Evolutionary conservation across 2,797 vertebrate genomes (phyloP).

Genomic region (Chaetodon trifasciatus): DNA sequence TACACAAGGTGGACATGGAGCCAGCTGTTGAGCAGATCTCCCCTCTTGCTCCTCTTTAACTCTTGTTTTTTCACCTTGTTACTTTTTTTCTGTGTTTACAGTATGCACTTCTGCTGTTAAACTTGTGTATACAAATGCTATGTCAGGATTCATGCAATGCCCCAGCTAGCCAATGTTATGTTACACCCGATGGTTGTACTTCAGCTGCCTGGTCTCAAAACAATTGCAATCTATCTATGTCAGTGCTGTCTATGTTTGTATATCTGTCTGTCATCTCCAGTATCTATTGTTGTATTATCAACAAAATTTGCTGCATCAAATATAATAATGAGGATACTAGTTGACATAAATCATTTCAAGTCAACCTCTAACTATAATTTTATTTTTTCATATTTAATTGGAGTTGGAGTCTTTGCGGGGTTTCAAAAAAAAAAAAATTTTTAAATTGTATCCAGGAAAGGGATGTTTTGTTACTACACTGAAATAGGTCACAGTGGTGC

Average conservation of each 20-base stretch:
- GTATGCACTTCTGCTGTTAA: neutral
- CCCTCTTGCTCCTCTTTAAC: neutral
- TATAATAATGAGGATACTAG: neutral
- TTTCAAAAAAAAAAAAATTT: too few relatives aligned
- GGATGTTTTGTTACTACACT: neutral
- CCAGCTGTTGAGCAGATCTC: conserved; percentile 31
- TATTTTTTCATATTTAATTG: too few relatives aligned
- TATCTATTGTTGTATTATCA: neutral
- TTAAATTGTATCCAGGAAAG: neutral
- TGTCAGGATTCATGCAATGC: neutral
- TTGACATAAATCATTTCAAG: neutral
- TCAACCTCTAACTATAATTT: too few relatives aligned
- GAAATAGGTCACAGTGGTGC: neutral
- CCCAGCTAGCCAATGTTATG: neutral
- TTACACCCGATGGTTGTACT: neutral
- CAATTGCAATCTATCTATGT: neutral
- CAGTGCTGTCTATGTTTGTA: neutral
- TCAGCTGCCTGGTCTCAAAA: neutral
- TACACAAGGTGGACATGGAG: conserved; percentile 26
- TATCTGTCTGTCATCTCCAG: too few relatives aligned
- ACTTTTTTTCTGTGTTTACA: conserved; percentile 2
- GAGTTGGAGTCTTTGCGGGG: too few relatives aligned
- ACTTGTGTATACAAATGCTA: neutral
- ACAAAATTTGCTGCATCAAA: neutral
- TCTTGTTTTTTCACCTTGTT: neutral